Percentiles rank a stretch among this genome's conserved stretches.
Evolutionary conservation across 1,140 invertebrate species (phyloP).

Genomic region (Drosophila lowei): DNA sequence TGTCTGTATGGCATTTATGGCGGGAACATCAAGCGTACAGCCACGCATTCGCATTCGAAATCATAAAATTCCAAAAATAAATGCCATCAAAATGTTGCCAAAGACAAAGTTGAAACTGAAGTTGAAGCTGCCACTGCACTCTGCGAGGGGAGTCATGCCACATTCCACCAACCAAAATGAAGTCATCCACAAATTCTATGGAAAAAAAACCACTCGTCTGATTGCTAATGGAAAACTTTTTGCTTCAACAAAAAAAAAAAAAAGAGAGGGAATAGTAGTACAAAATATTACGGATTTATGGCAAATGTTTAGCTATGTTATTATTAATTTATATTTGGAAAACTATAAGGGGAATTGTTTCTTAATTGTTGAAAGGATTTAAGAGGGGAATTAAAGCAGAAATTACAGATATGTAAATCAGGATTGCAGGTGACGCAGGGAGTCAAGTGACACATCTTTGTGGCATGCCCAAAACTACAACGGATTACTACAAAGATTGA

Average conservation of each 20-base stretch:
- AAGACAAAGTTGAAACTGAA: slow-evolving; percentile 73
- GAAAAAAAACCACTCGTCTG: slow-evolving; percentile 13
- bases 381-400: too few species aligned
- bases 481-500: too few species aligned
- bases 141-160: neutral
- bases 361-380: neutral
- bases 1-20: slow-evolving; percentile 47
- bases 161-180: slow-evolving; percentile 30
- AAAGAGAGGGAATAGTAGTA: neutral
- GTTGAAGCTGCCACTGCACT: slow-evolving; percentile 6
- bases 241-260: too few species aligned
- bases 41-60: slow-evolving; percentile 44
- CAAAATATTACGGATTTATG: slow-evolving; percentile 19
- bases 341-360: too few species aligned
- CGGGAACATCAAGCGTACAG: neutral
- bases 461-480: too few species aligned
- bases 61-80: slow-evolving; percentile 78
- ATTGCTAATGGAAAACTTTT: slow-evolving; percentile 11
- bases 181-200: slow-evolving; percentile 45
- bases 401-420: neutral
- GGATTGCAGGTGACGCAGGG: too few species aligned
- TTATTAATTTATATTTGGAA: slow-evolving; percentile 2
- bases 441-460: too few species aligned
- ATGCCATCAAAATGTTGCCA: slow-evolving; percentile 73
- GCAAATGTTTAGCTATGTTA: slow-evolving; percentile 12